phyloP scores from a whole-genome alignment of 2,113 vertebrate species.

The Lichenostomus cassidix region DNA sequence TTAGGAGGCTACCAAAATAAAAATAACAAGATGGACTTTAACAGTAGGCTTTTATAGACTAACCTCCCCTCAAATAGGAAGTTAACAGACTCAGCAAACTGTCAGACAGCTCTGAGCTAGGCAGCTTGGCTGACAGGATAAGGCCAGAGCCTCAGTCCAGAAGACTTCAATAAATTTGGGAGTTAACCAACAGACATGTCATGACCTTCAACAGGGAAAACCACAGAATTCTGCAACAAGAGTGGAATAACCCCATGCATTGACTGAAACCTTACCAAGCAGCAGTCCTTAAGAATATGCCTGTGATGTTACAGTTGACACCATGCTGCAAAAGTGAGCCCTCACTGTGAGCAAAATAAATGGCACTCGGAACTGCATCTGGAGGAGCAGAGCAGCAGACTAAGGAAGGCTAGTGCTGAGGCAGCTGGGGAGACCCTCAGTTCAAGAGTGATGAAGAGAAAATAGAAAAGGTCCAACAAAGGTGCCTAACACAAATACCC shows the following conservation, averaged over 20 bases:
- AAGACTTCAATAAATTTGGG: background rate
- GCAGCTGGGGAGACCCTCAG: background rate
- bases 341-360: background rate
- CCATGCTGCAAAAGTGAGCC: background rate
- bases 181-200: background rate
- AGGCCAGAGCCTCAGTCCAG: background rate
- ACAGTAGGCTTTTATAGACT: background rate
- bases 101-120: background rate
- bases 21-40: background rate
- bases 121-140: background rate
- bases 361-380: rapidly evolving
- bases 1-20: background rate
- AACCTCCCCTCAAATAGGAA: background rate
- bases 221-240: background rate
- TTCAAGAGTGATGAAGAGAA: background rate
- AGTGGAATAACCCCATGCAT: background rate
- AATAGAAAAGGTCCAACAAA: background rate
- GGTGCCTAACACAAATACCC: background rate
- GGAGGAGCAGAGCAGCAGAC: rapidly evolving
- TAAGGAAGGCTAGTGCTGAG: background rate
- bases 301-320: background rate
- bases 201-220: background rate
- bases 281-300: background rate
- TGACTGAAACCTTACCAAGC: background rate
- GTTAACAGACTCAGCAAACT: background rate